These are phyloP conservation scores for Eulithis testata DNA, from an alignment of 2,888 invertebrate species.

Conservation along the genomic window DNA sequence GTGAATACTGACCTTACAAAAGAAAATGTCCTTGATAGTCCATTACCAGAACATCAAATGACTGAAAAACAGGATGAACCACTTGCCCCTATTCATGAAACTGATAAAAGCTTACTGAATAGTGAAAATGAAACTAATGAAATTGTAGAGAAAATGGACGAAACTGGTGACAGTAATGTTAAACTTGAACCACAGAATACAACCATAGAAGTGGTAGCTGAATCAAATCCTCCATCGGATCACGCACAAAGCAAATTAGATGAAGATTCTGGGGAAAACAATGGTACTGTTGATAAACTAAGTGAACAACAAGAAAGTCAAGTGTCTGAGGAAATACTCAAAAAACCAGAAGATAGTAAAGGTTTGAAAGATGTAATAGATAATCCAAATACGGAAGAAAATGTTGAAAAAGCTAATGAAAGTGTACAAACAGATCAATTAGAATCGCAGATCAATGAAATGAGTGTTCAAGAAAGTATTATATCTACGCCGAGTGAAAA, in stretches of 20 bases:
- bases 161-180: not conserved
- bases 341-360: not conserved
- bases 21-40: not conserved
- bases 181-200: slow-evolving; percentile 1
- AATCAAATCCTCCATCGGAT: not conserved
- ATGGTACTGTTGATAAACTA: not conserved
- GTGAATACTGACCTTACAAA: not conserved
- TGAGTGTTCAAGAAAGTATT: not conserved
- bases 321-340: not conserved
- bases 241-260: not conserved
- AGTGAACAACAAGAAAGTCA: not conserved
- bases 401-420: not conserved
- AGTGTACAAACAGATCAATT: not conserved
- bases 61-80: not conserved
- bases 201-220: not conserved
- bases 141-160: not conserved
- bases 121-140: slow-evolving; percentile 3
- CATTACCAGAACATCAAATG: not conserved
- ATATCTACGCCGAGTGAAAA: not conserved
- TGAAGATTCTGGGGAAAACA: not conserved
- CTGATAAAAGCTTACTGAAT: not conserved
- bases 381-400: not conserved
- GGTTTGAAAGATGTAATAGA: not conserved
- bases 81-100: not conserved
- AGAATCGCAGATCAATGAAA: not conserved